Percentiles rank a stretch among this genome's conserved stretches.
Evolutionary conservation across 2,888 invertebrate species (phyloP).

Genomic region (Aspidiotus rigidus): DNA sequence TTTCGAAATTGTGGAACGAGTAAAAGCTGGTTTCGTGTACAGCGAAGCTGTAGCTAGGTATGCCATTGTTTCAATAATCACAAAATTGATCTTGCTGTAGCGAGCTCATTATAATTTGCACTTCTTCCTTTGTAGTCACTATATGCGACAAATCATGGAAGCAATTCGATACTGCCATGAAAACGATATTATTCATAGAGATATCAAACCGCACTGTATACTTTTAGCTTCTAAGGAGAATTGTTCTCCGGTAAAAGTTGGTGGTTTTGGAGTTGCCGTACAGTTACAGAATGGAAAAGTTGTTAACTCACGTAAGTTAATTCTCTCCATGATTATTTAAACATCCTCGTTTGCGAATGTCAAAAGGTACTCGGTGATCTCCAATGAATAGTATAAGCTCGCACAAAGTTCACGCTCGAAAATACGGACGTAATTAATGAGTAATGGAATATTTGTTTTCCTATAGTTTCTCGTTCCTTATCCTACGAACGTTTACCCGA

Average conservation of each 20-base stretch:
- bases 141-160: constrained; percentile 96
- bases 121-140: constrained; percentile 63
- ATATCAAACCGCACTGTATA: constrained; percentile 94
- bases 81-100: background rate
- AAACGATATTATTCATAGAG: constrained; percentile 94
- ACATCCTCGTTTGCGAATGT: too few species aligned
- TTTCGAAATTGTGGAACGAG: constrained; percentile 93
- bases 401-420: background rate
- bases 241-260: constrained; percentile 94
- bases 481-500: constrained; percentile 40
- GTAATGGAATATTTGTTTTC: constrained; percentile 31
- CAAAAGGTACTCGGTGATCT: too few species aligned
- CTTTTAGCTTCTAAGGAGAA: constrained; percentile 92
- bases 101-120: too few species aligned
- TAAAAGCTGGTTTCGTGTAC: constrained; percentile 94
- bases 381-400: too few species aligned
- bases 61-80: background rate
- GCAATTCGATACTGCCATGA: constrained; percentile 96
- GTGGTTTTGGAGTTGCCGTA: constrained; percentile 93
- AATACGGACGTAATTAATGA: background rate
- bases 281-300: constrained; percentile 73
- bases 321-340: background rate
- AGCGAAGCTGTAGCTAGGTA: constrained; percentile 99
- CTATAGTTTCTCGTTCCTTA: constrained; percentile 40
- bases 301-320: constrained; percentile 52